phyloP scores from a whole-genome alignment of 2,888 invertebrate genomes.

The Blastobasis lacticolella region DNA sequence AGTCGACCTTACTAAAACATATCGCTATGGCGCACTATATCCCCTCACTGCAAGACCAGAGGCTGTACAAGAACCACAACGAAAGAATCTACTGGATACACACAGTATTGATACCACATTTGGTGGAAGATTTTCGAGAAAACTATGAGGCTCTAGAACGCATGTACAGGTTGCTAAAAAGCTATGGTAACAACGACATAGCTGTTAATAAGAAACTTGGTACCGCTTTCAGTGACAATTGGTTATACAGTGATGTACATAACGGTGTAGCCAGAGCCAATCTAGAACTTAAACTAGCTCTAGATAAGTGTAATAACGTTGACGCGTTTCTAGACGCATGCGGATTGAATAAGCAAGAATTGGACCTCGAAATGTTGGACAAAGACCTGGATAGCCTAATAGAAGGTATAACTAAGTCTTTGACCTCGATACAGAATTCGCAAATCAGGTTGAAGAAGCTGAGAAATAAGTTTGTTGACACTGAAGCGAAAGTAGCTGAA shows the following conservation, averaged over 20 bases:
- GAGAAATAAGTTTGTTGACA: conserved; percentile 33
- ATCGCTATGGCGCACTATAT: conserved; percentile 53
- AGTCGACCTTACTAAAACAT: conserved; percentile 58
- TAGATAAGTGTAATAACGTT: conserved; percentile 50
- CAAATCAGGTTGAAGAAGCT: conserved; percentile 56
- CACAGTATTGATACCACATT: conserved; percentile 33
- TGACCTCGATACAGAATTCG: conserved; percentile 46
- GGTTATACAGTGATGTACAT: conserved; percentile 63
- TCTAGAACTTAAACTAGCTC: conserved; percentile 50
- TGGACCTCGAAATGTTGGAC: conserved; percentile 45
- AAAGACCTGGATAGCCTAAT: conserved; percentile 57
- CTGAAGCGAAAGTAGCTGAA: conserved; percentile 11
- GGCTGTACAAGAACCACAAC: conserved; percentile 54
- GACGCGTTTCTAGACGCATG: conserved; percentile 63
- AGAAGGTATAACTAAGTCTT: conserved; percentile 46
- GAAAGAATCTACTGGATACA: conserved; percentile 63
- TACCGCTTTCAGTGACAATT: conserved; percentile 37
- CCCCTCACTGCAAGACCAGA: conserved; percentile 28
- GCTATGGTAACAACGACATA: conserved; percentile 38
- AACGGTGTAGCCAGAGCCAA: conserved; percentile 47
- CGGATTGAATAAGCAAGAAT: conserved; percentile 46
- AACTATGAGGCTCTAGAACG: conserved; percentile 47
- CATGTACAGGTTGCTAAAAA: conserved; percentile 59
- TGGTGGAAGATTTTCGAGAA: conserved; percentile 39
- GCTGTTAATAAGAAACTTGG: conserved; percentile 38